Percentiles rank a stretch among this genome's conserved stretches.
Evolutionary conservation across 2,888 invertebrate species (phyloP).

Genomic region (Cordilura impudica): DNA sequence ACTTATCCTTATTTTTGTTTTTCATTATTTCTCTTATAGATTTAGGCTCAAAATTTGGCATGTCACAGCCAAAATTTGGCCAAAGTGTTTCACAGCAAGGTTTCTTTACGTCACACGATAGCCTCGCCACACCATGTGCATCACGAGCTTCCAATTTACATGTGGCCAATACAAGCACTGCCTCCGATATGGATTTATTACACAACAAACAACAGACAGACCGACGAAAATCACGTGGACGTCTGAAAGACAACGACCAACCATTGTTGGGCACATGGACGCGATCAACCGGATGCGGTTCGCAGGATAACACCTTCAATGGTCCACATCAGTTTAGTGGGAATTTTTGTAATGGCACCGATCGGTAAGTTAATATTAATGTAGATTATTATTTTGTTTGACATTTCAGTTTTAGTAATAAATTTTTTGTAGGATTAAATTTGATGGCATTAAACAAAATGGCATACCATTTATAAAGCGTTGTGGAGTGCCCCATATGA

Average conservation of each 20-base stretch:
- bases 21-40: constrained; percentile 78
- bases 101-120: constrained; percentile 86
- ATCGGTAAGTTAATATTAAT: constrained; percentile 79
- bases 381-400: no score
- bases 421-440: no score
- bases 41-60: constrained; percentile 89
- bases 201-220: constrained; percentile 78
- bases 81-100: constrained; percentile 80
- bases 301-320: constrained; percentile 79
- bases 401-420: no score
- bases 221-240: constrained; percentile 81
- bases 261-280: constrained; percentile 86
- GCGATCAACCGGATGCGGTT: constrained; percentile 79
- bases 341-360: constrained; percentile 83
- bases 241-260: constrained; percentile 85
- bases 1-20: constrained; percentile 49
- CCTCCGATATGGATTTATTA: constrained; percentile 85
- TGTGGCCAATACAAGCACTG: constrained; percentile 80
- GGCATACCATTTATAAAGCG: no score
- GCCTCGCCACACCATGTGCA: constrained; percentile 84
- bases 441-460: not conserved
- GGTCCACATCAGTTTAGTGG: constrained; percentile 81
- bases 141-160: constrained; percentile 80
- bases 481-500: no score
- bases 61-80: constrained; percentile 80